Base-by-base conservation (phyloP, 2,797 vertebrate genomes). In the Propithecus perrieri region DNA sequence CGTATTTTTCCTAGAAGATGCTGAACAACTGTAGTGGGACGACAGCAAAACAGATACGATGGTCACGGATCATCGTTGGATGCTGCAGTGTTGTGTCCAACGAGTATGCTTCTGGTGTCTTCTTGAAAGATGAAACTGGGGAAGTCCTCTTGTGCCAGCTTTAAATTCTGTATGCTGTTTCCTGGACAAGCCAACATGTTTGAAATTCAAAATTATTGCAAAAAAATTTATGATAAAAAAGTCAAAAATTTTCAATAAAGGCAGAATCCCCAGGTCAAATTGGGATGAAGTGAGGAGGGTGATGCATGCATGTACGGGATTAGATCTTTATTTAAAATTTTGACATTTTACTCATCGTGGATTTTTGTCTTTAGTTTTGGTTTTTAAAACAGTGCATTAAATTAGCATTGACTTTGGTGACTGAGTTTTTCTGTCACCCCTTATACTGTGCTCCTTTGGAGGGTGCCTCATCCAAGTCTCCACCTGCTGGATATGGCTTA, bases 91-190 rank as follows among this genome's bases (percentile, higher is more conserved):
- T 89, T 86, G 81, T 46, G 95, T 91, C 97, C 91, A 83, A 71
- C 8, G 90, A 85, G 87, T 75, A 61, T 75, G 63, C 78, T 17
- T 97, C 91, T 94, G 84, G 59, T 92, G 81, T 97, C 95, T 98
- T 94, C 96, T 97, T 98, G 94, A 97, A 97, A 97, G 87, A 97
- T 97, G 92, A 97, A 86, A 97, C 53, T 65, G 48, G 78, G 67
- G 87, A 97, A 96, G 12, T 88, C 95, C 86, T 48, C 55, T 96
- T 97, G 91, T 84, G 61, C 71, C 69, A 94, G 38, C 78, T 98
- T 97, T 85, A 97, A 96, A 95, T 97, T 94, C 96, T 97, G 87
- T 93, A 85, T 75, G 91, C 74, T 97, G 74, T 90, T 98, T 98
- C 69, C 96, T 97, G 92, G 85, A 93, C 88, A 84, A 93, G 94